A percentile compares a stretch with the other conserved stretches of the same genome.
Conservation (phyloP, 2,888 invertebrate genomes). For the Parnassius mnemosyne region DNA sequence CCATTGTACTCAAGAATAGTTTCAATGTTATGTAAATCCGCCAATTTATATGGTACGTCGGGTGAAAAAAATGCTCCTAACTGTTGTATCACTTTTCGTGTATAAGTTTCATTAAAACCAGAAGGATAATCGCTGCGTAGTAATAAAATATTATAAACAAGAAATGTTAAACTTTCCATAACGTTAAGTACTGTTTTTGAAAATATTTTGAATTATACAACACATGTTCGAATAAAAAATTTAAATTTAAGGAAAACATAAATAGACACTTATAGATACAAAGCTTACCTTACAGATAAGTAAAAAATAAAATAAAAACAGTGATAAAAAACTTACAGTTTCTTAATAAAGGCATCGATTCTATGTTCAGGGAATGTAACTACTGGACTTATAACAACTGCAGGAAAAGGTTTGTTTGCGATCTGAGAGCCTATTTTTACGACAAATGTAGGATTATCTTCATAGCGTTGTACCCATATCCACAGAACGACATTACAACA, state of each 20-base stretch:
- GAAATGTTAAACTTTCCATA: neutral
- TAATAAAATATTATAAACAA: neutral
- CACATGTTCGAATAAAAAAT: no score
- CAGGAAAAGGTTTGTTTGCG: constrained; percentile 4
- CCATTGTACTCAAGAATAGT: constrained; percentile 13
- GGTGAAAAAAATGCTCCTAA: constrained; percentile 23
- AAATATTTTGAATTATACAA: neutral
- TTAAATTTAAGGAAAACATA: no score
- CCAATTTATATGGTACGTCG: constrained; percentile 10
- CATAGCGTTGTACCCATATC: constrained; percentile 16
- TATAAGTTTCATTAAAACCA: constrained; percentile 6
- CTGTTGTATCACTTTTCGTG: constrained; percentile 10
- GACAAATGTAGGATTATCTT: constrained; percentile 18
- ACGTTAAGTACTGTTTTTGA: neutral
- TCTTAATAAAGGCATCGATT: constrained; percentile 14
- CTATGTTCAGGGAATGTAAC: constrained; percentile 9
- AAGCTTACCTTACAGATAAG: no score
- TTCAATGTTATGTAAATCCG: constrained; percentile 13
- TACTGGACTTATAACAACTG: constrained; percentile 20
- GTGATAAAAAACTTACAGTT: constrained; percentile 12
- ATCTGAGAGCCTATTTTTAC: constrained; percentile 4
- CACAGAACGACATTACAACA: constrained; percentile 6
- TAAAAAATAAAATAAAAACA: no score
- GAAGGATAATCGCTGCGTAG: neutral
- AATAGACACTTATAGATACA: no score